These are phyloP conservation scores for Elegia similella DNA, from an alignment of 2,888 invertebrate species.

Conservation along the genomic window DNA sequence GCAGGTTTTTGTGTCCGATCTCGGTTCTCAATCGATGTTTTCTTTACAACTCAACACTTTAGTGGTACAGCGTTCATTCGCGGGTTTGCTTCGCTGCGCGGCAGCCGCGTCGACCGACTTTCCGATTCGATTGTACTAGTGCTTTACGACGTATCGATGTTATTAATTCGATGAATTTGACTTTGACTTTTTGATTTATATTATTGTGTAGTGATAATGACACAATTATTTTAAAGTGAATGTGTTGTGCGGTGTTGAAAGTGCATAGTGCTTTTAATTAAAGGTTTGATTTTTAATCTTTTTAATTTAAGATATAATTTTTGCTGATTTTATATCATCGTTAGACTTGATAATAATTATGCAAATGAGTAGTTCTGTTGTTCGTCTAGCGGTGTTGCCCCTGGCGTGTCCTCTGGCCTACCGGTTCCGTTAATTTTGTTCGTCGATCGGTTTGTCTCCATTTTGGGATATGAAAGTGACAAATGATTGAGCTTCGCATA, in stretches of 20 bases:
- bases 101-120: constrained; percentile 52
- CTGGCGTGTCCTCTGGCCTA: constrained; percentile 33
- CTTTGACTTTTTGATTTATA: constrained; percentile 18
- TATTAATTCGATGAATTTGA: constrained; percentile 36
- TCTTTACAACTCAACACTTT: constrained; percentile 27
- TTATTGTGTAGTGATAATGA: constrained; percentile 13
- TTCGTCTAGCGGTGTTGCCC: constrained; percentile 29
- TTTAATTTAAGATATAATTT: not conserved
- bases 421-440: constrained; percentile 46
- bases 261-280: constrained; percentile 5
- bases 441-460: constrained; percentile 37
- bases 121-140: constrained; percentile 35
- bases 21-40: constrained; percentile 33
- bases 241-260: constrained; percentile 1
- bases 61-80: constrained; percentile 46
- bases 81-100: constrained; percentile 58
- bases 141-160: constrained; percentile 45
- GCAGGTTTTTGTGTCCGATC: constrained; percentile 22
- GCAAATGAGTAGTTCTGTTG: constrained; percentile 29
- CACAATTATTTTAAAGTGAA: constrained; percentile 8
- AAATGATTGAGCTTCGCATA: constrained; percentile 29
- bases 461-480: constrained; percentile 33
- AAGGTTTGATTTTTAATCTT: constrained; percentile 4
- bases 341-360: constrained; percentile 21
- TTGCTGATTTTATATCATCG: constrained; percentile 1